Conservation (phyloP, 2,113 vertebrate genomes). For the Amia ocellicauda region DNA sequence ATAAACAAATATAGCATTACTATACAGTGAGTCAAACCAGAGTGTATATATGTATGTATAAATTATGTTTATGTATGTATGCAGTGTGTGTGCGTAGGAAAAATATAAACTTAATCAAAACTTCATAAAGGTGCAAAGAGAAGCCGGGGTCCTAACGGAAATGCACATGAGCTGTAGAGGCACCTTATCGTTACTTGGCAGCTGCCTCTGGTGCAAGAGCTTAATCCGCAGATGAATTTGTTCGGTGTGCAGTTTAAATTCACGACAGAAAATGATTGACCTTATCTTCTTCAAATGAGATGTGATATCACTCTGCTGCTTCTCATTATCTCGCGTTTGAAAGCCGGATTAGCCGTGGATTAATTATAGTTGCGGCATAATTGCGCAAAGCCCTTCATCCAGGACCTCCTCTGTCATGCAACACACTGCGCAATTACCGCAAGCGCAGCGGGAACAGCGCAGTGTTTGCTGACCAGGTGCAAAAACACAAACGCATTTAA, state of each 20-base stretch:
- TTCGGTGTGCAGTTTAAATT: constrained; percentile 19
- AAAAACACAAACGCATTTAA: no score
- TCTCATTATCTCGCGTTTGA: constrained; percentile 23
- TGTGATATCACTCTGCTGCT: constrained; percentile 27
- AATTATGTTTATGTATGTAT: no score
- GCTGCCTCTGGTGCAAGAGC: constrained; percentile 11
- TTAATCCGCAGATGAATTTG: constrained; percentile 27
- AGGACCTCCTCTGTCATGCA: background rate
- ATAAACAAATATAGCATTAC: no score
- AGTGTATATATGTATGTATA: no score
- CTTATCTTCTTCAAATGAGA: constrained; percentile 27
- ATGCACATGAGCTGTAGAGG: no score
- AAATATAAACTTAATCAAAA: no score
- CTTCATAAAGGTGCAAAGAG: no score
- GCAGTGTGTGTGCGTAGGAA: no score
- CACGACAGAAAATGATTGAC: constrained; percentile 39
- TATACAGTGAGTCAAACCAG: no score
- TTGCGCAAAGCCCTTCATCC: constrained; percentile 14
- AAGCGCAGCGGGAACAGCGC: background rate
- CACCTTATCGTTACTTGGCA: constrained; percentile 36
- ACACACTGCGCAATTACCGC: background rate
- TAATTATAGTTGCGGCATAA: constrained; percentile 22
- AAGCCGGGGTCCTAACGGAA: no score
- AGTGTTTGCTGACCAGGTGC: no score
- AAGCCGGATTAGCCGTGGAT: constrained; percentile 23